Percentiles rank a stretch among this genome's conserved stretches.
Evolutionary conservation across 2,797 vertebrate genomes (phyloP).

Genomic region (Pitangus sulphuratus): DNA sequence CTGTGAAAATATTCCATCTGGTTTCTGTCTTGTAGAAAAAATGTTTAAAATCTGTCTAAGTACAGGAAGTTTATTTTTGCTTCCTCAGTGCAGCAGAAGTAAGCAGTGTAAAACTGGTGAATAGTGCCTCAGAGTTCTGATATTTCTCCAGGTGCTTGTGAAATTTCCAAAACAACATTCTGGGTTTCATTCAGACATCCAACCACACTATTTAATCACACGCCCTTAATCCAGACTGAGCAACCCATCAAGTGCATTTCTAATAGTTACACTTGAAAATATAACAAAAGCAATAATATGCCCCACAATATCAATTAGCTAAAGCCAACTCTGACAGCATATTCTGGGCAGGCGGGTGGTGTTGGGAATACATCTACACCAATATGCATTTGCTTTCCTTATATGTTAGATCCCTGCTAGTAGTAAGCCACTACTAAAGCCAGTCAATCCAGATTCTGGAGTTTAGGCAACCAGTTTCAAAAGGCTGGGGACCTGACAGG

Average conservation of each 20-base stretch:
- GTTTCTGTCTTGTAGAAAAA: slow-evolving; percentile 69
- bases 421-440: background rate
- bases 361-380: background rate
- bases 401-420: background rate
- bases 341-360: background rate
- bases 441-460: background rate
- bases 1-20: slow-evolving; percentile 74
- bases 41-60: slow-evolving; percentile 69
- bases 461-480: background rate
- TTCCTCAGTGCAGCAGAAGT: slow-evolving; percentile 39
- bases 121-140: slow-evolving; percentile 27
- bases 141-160: background rate
- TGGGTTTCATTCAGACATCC: background rate
- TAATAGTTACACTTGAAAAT: background rate
- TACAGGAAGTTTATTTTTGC: slow-evolving; percentile 66
- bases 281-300: background rate
- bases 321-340: background rate
- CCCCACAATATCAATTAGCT: background rate
- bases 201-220: background rate
- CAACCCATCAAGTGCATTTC: background rate
- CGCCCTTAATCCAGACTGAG: background rate
- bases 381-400: background rate
- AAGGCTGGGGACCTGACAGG: background rate
- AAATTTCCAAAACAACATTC: slow-evolving; percentile 26
- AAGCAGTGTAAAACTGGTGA: slow-evolving; percentile 24